A percentile compares a stretch with the other conserved stretches of the same genome.
These are phyloP conservation scores for Girardinus metallicus DNA, from an alignment of 2,797 vertebrate species.

Conservation along the genomic window DNA sequence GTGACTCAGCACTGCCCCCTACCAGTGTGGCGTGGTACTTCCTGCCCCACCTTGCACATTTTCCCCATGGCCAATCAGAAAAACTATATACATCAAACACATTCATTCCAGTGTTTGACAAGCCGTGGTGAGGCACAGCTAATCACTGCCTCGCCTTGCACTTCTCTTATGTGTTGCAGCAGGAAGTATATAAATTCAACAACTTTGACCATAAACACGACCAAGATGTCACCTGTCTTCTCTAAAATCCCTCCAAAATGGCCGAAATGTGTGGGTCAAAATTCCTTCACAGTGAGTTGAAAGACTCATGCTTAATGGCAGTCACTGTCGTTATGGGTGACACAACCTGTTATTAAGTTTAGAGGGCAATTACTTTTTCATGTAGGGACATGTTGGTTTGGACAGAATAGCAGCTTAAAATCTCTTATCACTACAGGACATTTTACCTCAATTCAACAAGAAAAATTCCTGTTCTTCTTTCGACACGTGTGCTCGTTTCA, in stretches of 20 bases:
- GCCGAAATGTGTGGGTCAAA: background rate
- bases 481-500: constrained; percentile 37
- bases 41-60: too few species aligned
- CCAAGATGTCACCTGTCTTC: background rate
- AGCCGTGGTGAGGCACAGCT: background rate
- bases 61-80: background rate
- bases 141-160: background rate
- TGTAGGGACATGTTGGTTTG: background rate
- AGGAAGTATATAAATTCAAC: background rate
- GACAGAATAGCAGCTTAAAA: constrained; percentile 2
- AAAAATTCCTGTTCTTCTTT: constrained; percentile 28
- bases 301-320: background rate
- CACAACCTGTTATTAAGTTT: background rate
- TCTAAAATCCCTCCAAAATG: background rate
- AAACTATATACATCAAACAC: background rate
- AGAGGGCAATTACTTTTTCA: background rate
- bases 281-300: background rate
- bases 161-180: background rate
- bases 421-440: background rate
- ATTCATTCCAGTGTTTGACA: too few species aligned
- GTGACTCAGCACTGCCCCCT: too few species aligned
- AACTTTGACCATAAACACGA: background rate
- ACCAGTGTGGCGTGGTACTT: too few species aligned
- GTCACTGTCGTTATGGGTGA: background rate
- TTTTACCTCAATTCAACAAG: constrained; percentile 23